Evolutionary conservation across 1,140 invertebrate species (phyloP).

Genomic region (Drosophila albomicans): DNA sequence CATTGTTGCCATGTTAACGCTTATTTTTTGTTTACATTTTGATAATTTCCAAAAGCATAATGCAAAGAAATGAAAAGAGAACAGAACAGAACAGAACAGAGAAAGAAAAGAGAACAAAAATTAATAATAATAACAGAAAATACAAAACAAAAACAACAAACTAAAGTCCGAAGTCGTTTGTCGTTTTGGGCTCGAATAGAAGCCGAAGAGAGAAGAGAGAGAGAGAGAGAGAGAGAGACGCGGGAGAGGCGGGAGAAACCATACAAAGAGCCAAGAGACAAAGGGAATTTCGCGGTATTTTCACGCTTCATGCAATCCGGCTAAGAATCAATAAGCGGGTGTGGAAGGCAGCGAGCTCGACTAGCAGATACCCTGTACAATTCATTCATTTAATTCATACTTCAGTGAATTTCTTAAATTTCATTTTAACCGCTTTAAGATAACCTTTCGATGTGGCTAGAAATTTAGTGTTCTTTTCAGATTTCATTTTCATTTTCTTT

Average conservation of each 20-base stretch:
- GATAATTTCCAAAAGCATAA: conserved; percentile 46
- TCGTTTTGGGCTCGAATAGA: conserved; percentile 6
- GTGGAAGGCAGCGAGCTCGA: neutral
- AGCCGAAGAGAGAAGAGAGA: neutral
- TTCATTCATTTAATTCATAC: too few relatives aligned
- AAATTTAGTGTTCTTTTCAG: too few relatives aligned
- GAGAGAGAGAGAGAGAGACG: neutral
- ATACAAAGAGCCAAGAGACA: conserved; percentile 36
- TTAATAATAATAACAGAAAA: conserved; percentile 41
- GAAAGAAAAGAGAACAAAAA: conserved; percentile 5
- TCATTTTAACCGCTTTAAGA: too few relatives aligned
- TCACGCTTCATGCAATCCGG: conserved; percentile 70
- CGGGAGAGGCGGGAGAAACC: neutral
- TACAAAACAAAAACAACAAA: conserved; percentile 1
- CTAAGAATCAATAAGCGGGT: neutral
- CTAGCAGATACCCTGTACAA: conserved; percentile 3
- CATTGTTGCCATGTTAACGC: conserved; percentile 85
- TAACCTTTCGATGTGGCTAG: too few relatives aligned
- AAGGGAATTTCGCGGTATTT: conserved; percentile 83
- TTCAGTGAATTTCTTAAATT: too few relatives aligned
- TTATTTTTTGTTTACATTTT: conserved; percentile 80
- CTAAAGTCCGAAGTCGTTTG: conserved; percentile 13
- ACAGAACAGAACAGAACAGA: neutral
- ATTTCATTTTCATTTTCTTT: too few relatives aligned
- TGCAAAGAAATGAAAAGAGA: neutral